Base-by-base conservation (phyloP, 2,113 vertebrate species). In the Camelus bactrianus region DNA sequence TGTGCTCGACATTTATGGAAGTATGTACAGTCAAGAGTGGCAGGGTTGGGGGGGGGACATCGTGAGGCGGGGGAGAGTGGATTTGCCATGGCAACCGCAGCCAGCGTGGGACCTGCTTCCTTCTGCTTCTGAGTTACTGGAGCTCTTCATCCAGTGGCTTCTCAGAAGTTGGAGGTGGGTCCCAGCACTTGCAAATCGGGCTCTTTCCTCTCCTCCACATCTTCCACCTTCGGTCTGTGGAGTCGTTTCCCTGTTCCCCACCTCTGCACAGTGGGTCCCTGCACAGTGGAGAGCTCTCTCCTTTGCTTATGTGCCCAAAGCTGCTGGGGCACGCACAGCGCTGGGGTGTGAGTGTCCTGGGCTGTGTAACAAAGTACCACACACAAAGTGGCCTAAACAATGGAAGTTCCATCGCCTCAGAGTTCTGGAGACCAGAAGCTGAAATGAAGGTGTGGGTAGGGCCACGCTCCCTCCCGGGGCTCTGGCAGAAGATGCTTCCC, bases 51-150 rank as follows among this genome's bases (percentile, higher is more conserved):
- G 95, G 94, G 97, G 94, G 91, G 96, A 42, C 50, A 65, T 84
- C 83, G 73, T 75, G 95, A 96, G 67, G 15, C 19, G 14, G 46
- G 52, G 20, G 50, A 83, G 15, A 60, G 26, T 15, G 70, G 86
- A 96, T 98, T 97, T 97, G 75, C 97, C 97, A 97, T 96, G 95
- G 97, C 97, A 98, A 98, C 87, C 13, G 72, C 94, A 97, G 89
- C 88, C 93, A 96, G 87, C 24, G 9, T 64, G 75, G 67, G 81
- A 93, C 95, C 91, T 20, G 90, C 96, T 97, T 85, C 38, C 76
- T 86, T 83, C 95, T 89, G 92, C 97, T 97, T 95, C 96, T 52
- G 46, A 97, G 92, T 82, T 75, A 58, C 94, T 89, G 19, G 60
- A 96, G 80, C 48, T 30, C 76, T 90, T 95, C 77, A 38, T 82